Evolutionary conservation across 2,113 vertebrate species (phyloP).

Genomic region (Protobothrops flavoviridis): DNA sequence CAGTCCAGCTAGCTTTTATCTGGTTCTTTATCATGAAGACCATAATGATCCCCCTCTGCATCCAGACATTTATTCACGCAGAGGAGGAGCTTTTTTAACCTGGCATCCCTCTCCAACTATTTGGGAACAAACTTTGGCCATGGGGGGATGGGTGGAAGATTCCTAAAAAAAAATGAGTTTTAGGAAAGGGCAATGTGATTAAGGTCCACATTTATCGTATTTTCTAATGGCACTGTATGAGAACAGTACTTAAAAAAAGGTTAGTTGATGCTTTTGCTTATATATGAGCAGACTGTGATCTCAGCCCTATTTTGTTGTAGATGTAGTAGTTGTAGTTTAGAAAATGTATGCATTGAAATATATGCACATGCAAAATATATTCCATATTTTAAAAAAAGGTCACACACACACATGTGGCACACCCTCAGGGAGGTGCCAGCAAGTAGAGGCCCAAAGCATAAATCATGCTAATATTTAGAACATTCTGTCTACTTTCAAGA

Average conservation of each 20-base stretch:
- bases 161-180: background rate
- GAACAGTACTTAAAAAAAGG: background rate
- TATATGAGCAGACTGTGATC: background rate
- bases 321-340: background rate
- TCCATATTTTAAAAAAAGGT: background rate
- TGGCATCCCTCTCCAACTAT: background rate
- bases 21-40: background rate
- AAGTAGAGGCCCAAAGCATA: background rate
- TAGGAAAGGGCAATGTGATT: background rate
- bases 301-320: background rate
- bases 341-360: background rate
- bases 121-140: too few relatives aligned
- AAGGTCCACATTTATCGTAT: background rate
- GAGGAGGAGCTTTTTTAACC: background rate
- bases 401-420: background rate
- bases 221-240: background rate
- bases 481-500: background rate
- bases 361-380: background rate
- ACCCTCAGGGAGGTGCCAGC: background rate
- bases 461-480: conserved; percentile 2
- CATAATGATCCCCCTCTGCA: background rate
- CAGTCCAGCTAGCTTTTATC: background rate
- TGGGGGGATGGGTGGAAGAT: background rate
- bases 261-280: background rate
- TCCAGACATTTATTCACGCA: background rate